Evolutionary conservation across 1,140 invertebrate species (phyloP), one percentile per base, ranked within the genome.

Genomic region (Euwallacea similis): DNA sequence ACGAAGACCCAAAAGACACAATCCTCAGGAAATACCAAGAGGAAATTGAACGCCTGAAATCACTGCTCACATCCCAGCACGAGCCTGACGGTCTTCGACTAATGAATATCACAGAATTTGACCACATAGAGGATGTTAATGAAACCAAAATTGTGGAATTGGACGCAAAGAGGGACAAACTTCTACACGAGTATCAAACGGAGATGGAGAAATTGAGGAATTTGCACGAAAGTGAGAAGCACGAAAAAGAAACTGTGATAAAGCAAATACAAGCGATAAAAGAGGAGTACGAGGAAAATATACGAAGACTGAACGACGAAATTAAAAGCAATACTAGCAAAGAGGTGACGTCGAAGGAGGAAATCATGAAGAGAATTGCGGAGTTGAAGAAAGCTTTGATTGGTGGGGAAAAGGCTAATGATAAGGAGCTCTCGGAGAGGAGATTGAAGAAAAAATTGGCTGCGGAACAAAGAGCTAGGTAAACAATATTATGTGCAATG

Each of bases 1-100:
- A 98, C 82, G 95, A 98, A 82, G 87, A 98, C 82, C 95, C 95
- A 0, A 98, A 98, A 82, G 95, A 98, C 78, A 90, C 93, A 6
- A 85, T 96, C 74, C 82, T 97, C 0, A 82, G 93, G 33, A 88
- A 97, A 78, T 97, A 96, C 80, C 93, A 97, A 79, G 86, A 94
- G 74, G 94, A 96, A 81, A 90, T 96, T 42, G 86, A 93, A 60
- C 85, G 90, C 65, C 83, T 97, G 2, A 87, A 87, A 68, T 86
- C 87, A 72, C 82, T 95, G 65, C 82, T 96, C 0, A 85, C 88
- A 56, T 68, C 65, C 54, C 79, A 70, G 74, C 75, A 68, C 74
- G 60, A 69, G 8, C 4, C 42, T 16, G 62, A 74, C n/a, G 16
- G 9, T 11, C 21, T 80, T 43, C 72, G 75, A 71, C 72, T 77